Evolutionary conservation across 2,888 invertebrate genomes (phyloP).

Genomic region (Aplocera efformata): DNA sequence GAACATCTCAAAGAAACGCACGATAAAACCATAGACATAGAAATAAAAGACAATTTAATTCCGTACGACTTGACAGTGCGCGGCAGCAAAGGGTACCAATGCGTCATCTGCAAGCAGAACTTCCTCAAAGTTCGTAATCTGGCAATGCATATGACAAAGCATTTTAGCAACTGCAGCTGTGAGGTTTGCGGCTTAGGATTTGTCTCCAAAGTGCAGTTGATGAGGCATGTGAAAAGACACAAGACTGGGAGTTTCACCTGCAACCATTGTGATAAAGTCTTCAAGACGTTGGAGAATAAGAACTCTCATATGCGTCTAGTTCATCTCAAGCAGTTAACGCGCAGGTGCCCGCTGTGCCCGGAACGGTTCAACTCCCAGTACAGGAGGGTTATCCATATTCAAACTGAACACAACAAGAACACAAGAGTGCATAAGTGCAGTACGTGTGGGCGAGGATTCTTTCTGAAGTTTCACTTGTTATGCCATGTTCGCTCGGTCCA

Average conservation of each 20-base stretch:
- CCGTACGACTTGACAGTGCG: slow-evolving; percentile 48
- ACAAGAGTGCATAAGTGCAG: slow-evolving; percentile 50
- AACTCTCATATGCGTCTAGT: slow-evolving; percentile 53
- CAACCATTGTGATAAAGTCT: slow-evolving; percentile 60
- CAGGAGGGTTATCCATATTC: slow-evolving; percentile 58
- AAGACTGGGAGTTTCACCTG: slow-evolving; percentile 57
- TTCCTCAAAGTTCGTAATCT: slow-evolving; percentile 52
- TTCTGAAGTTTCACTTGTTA: slow-evolving; percentile 56
- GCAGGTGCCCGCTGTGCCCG: slow-evolving; percentile 60
- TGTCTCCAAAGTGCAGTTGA: slow-evolving; percentile 47
- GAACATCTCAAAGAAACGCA: slow-evolving; percentile 48
- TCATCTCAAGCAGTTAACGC: slow-evolving; percentile 50
- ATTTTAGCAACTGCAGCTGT: slow-evolving; percentile 64
- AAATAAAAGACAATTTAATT: slow-evolving; percentile 54
- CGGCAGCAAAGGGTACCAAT: slow-evolving; percentile 45
- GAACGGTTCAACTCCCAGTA: slow-evolving; percentile 63
- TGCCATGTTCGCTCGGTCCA: slow-evolving; percentile 61
- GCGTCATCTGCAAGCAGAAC: slow-evolving; percentile 54
- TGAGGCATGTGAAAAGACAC: slow-evolving; percentile 53
- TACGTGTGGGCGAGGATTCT: slow-evolving; percentile 57
- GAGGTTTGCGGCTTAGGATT: slow-evolving; percentile 62
- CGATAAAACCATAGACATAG: slow-evolving; percentile 44
- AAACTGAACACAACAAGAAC: slow-evolving; percentile 53
- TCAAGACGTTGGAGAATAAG: slow-evolving; percentile 52
- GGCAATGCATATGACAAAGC: slow-evolving; percentile 64